Evolutionary conservation across 2,888 invertebrate genomes (phyloP).

Genomic region (Plutella xylostella): DNA sequence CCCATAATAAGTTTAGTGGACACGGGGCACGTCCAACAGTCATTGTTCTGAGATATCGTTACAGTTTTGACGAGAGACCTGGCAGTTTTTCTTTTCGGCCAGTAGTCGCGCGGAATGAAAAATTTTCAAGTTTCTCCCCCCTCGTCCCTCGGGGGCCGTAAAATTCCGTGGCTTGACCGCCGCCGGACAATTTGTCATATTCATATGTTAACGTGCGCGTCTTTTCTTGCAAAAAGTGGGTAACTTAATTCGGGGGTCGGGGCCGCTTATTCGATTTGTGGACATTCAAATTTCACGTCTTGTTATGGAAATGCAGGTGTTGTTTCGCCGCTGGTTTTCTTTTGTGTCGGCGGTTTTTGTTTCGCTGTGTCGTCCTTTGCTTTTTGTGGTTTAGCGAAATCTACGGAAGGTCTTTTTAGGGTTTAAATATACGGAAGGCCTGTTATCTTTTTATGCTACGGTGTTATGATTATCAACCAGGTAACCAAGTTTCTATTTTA

Average conservation of each 20-base stretch:
- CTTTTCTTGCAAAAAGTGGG: slow-evolving; percentile 69
- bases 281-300: slow-evolving; percentile 67
- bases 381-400: too few relatives aligned
- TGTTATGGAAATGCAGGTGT: slow-evolving; percentile 68
- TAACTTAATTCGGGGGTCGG: slow-evolving; percentile 58
- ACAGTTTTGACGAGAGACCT: slow-evolving; percentile 69
- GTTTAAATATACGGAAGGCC: too few relatives aligned
- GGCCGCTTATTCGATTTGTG: slow-evolving; percentile 60
- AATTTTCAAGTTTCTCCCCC: slow-evolving; percentile 67
- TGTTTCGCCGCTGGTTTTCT: slow-evolving; percentile 44
- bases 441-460: too few relatives aligned
- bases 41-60: slow-evolving; percentile 70
- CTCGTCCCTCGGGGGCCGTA: slow-evolving; percentile 59
- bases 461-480: too few relatives aligned
- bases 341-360: slow-evolving; percentile 22
- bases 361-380: background rate
- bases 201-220: slow-evolving; percentile 69
- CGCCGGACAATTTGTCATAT: slow-evolving; percentile 69
- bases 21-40: slow-evolving; percentile 53
- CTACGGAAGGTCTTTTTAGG: too few relatives aligned
- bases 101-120: slow-evolving; percentile 61
- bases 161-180: slow-evolving; percentile 56
- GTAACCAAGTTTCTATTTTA: background rate
- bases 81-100: slow-evolving; percentile 58
- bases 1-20: slow-evolving; percentile 55